A percentile compares a stretch with the other conserved stretches of the same genome.
phyloP scores from a whole-genome alignment of 2,113 vertebrate genomes.

The Melanostigma gelatinosum region DNA sequence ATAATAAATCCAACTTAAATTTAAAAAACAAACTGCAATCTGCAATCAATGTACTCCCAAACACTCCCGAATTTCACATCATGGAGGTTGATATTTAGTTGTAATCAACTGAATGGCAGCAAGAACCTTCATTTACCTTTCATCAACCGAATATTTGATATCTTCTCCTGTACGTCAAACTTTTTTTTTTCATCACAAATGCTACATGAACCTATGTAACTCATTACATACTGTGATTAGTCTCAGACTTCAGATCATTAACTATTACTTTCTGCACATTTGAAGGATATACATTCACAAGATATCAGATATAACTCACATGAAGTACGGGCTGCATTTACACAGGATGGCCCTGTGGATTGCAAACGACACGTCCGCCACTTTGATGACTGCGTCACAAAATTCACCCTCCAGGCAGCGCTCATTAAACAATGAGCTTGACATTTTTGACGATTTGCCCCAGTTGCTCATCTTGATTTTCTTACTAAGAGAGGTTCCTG shows the following conservation, averaged over 20 bases:
- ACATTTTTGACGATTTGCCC: accelerated
- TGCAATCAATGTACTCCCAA: too few species aligned
- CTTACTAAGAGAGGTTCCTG: too few species aligned
- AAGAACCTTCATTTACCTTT: not conserved
- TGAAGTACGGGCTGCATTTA: constrained; percentile 28
- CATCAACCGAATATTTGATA: not conserved
- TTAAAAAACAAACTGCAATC: too few species aligned
- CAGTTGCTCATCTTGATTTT: constrained; percentile 16
- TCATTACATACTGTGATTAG: not conserved
- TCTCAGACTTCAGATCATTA: not conserved
- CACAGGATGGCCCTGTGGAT: constrained; percentile 48
- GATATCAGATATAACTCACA: constrained; percentile 35
- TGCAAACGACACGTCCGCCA: constrained; percentile 11
- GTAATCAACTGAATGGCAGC: not conserved
- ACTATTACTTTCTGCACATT: not conserved
- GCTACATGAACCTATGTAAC: not conserved
- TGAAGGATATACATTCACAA: not conserved
- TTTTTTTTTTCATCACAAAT: not conserved
- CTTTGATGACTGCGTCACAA: constrained; percentile 49
- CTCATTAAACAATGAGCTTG: not conserved
- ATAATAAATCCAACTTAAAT: too few species aligned
- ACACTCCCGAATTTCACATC: too few species aligned
- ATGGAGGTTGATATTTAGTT: not conserved
- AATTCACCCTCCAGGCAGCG: not conserved
- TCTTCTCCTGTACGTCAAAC: not conserved